Conservation (phyloP, 2,888 invertebrate genomes). For the Cantharis rustica region DNA sequence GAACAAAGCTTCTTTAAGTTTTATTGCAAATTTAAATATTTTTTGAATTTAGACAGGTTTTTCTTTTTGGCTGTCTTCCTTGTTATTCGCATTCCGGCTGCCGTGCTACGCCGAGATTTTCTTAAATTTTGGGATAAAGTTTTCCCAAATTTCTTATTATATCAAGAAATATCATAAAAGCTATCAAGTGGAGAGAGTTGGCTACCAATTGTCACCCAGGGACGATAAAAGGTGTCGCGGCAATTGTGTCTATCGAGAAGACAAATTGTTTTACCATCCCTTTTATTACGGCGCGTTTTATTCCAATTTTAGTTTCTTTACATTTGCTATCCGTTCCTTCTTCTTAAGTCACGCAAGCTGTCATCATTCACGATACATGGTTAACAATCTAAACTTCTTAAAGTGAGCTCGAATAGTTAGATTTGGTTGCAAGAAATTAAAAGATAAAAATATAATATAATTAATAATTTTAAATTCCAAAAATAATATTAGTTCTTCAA, state of each 20-base stretch:
- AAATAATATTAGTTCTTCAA: too few relatives aligned
- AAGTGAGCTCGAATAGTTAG: neutral
- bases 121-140: neutral
- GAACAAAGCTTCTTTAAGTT: neutral
- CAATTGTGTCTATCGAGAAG: neutral
- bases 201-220: neutral
- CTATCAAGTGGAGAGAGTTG: neutral
- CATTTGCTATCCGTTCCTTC: neutral
- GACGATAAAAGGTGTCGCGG: neutral
- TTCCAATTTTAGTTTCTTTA: neutral
- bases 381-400: too few relatives aligned
- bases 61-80: neutral
- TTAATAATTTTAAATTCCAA: too few relatives aligned
- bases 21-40: neutral
- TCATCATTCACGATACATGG: neutral
- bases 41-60: neutral
- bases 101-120: neutral
- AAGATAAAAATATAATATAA: too few relatives aligned
- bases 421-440: neutral
- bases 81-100: neutral
- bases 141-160: neutral
- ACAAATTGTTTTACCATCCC: neutral
- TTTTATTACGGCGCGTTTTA: neutral
- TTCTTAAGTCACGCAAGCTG: neutral
- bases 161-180: neutral